A percentile compares a stretch with the other conserved stretches of the same genome.
These are phyloP conservation scores for Ptiloglossa arizonensis DNA, from an alignment of 1,140 invertebrate genomes.

Conservation along the genomic window DNA sequence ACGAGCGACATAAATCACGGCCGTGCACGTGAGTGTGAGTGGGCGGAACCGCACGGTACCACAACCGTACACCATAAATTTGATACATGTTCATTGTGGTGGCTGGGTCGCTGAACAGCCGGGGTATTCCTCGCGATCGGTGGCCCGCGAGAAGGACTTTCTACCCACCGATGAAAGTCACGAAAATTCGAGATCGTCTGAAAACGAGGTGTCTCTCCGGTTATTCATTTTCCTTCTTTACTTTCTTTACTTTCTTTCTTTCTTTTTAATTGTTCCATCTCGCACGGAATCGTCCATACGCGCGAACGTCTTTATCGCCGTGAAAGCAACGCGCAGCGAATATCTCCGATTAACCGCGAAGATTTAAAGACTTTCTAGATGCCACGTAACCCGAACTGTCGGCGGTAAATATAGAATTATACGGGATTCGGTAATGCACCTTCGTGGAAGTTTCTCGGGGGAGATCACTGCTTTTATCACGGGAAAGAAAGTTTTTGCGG, in stretches of 20 bases:
- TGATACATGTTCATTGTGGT: slow-evolving; percentile 70
- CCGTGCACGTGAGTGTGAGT: slow-evolving; percentile 68
- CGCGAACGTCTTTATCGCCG: no score
- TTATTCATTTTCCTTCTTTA: no score
- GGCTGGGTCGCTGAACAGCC: slow-evolving; percentile 47
- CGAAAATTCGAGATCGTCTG: neutral
- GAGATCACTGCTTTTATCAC: no score
- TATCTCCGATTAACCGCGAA: no score
- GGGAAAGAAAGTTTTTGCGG: no score
- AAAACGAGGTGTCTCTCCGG: neutral
- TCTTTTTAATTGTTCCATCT: neutral
- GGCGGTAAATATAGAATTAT: no score
- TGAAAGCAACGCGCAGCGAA: no score
- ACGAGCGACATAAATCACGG: slow-evolving; percentile 69
- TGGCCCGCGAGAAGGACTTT: slow-evolving; percentile 24
- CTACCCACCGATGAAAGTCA: neutral
- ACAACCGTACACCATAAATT: slow-evolving; percentile 69
- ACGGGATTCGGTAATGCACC: no score
- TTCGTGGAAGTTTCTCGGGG: no score
- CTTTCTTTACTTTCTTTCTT: no score
- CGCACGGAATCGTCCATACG: neutral
- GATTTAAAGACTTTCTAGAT: no score
- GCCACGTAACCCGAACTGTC: no score
- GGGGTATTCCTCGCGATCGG: slow-evolving; percentile 40
- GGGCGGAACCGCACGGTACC: slow-evolving; percentile 66